These are phyloP conservation scores for Cuniculus paca DNA, from an alignment of 2,797 vertebrate species.

Conservation along the genomic window DNA sequence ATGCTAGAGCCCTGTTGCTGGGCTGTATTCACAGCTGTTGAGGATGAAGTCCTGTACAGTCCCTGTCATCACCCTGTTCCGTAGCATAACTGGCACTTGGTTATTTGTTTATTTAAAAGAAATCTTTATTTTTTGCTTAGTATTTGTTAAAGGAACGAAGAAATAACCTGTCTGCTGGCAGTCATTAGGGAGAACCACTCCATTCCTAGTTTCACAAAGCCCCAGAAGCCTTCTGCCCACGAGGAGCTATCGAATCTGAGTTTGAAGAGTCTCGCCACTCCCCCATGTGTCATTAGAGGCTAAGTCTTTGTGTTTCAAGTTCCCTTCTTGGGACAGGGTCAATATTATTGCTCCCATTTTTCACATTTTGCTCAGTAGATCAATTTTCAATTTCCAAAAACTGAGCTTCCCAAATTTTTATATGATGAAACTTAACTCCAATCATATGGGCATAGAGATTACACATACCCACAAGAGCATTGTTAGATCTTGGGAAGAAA, in stretches of 20 bases:
- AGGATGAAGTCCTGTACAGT: neutral
- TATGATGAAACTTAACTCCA: slow-evolving; percentile 73
- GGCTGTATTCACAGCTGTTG: neutral
- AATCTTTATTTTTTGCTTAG: neutral
- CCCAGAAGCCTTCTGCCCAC: neutral
- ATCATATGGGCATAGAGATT: slow-evolving; percentile 77
- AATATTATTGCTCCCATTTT: slow-evolving; percentile 58
- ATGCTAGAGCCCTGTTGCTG: neutral
- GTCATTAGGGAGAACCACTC: neutral
- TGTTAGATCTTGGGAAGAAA: slow-evolving; percentile 77
- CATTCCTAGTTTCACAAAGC: slow-evolving; percentile 33
- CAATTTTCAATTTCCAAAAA: slow-evolving; percentile 76
- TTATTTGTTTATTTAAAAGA: slow-evolving; percentile 56
- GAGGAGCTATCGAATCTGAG: neutral
- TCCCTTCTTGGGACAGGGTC: slow-evolving; percentile 61
- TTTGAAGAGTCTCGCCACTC: neutral
- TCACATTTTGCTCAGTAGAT: slow-evolving; percentile 69
- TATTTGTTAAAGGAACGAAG: slow-evolving; percentile 49
- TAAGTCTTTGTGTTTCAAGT: slow-evolving; percentile 24
- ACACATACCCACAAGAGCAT: slow-evolving; percentile 66
- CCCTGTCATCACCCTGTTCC: neutral
- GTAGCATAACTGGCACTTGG: neutral
- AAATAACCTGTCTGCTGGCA: neutral
- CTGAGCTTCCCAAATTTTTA: slow-evolving; percentile 77
- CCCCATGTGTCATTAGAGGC: neutral